phyloP scores from a whole-genome alignment of 2,888 invertebrate species.

The Gibbula magus region DNA sequence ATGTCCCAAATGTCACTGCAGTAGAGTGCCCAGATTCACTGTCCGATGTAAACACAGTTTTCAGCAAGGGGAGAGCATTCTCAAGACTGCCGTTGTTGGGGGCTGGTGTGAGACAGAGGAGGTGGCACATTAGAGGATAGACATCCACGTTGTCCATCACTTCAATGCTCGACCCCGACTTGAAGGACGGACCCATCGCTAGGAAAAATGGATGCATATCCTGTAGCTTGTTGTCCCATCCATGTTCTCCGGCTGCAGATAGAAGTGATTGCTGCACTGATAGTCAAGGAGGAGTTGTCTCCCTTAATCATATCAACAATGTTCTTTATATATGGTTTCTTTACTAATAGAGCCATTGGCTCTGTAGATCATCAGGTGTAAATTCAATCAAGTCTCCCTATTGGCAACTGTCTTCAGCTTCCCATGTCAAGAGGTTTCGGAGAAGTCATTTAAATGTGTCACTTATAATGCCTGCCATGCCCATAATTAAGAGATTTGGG shows the following conservation, averaged over 20 bases:
- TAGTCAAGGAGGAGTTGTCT: no score
- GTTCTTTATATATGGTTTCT: no score
- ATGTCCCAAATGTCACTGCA: constrained; percentile 51
- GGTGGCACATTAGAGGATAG: constrained; percentile 71
- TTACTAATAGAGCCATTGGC: no score
- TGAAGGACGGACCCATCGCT: constrained; percentile 79
- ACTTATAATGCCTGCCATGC: no score
- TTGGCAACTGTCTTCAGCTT: no score
- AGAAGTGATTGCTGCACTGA: no score
- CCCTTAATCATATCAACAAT: no score
- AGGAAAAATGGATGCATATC: constrained; percentile 84
- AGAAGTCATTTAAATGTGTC: no score
- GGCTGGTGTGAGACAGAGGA: constrained; percentile 65
- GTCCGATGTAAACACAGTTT: constrained; percentile 42
- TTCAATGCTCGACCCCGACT: constrained; percentile 51
- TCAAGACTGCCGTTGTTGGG: constrained; percentile 69
- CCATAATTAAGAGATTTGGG: no score
- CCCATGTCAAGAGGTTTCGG: no score
- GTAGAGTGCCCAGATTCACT: constrained; percentile 25
- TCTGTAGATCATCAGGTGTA: no score
- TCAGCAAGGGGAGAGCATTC: constrained; percentile 36
- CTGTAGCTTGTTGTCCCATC: constrained; percentile 75
- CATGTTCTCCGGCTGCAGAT: constrained; percentile 72
- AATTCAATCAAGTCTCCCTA: no score
- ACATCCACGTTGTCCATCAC: constrained; percentile 71